Base-by-base conservation (phyloP, 2,888 invertebrate species). In the Drosophila rellima region DNA sequence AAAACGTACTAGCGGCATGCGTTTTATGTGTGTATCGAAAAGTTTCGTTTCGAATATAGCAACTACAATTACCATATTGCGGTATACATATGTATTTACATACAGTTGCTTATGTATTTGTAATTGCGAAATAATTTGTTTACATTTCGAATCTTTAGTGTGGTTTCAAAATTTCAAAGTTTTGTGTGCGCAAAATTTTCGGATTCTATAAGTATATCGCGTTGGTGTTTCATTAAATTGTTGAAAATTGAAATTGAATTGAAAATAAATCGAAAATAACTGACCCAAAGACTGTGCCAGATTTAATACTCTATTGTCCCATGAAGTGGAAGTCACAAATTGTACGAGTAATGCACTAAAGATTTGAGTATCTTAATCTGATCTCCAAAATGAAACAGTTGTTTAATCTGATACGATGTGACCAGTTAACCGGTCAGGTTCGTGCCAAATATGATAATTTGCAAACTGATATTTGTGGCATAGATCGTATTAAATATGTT, bases 381-480 rank as follows among this genome's bases (percentile, higher is more conserved):
- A 55, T 47, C 15, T 37, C 17, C 13, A 52, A 50, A 29, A 48
- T 88, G 90, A 78, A 61, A 17, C 61, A 71, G 33, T 64, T 69
- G 8, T 74, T 87, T 15, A 67, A 79, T 57, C 62, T 63, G 11
- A 70, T 90, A 57, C 75, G 80, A 50, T 91, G 91, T 51, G 91
- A 90, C 72, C 69, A 78, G 15, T 63, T 87, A 65, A 69, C 31
- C 33, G 68, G 55, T 57, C 65, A 56, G 5, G 47, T 62, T n/a
- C 88, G 80, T 55, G 64, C 35, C 33, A 65, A 51, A 17, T 85
- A 83, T 40, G 73, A 88, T 33, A 78, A 78, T 54, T 55, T 91
- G 26, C 74, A 73, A 23, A 91, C 91, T 39, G 90, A 91, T 71
- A 82, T 91, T 69, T 91, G 91, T 59, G 83, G 78, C 52, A 80